Evolutionary conservation across 2,797 vertebrate genomes (phyloP), one percentile per base, ranked within the genome.

Genomic region (Pithecia hirsuta): DNA sequence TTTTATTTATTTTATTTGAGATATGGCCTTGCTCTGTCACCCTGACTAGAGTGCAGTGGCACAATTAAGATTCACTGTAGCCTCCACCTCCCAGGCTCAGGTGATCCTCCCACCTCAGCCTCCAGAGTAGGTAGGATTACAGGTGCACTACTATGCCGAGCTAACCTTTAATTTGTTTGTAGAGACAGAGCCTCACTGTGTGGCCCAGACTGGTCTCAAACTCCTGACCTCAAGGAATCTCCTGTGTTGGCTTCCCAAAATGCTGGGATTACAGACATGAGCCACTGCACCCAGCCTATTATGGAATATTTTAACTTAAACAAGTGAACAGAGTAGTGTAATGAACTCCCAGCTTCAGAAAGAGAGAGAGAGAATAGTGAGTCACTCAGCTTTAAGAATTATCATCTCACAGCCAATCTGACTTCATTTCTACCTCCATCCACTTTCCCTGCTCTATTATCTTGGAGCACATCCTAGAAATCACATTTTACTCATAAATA

Each of bases 401-500:
- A 39, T 12, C 12, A 33, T 7, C 24, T 57, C 28, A 24, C 28
- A 17, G 50, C 39, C 84, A 39, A 7, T 22, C 20, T 36, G 87
- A 36, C 33, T 28, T 11, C 19, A 12, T 50, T 41, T 4, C 0
- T 5, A 7, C 44, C 28, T 50, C 39, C n/a, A 1, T 3, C 52
- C 17, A 19, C 48, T n/a, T 41, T 64, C 48, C 48, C 48, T 7
- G 1, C 0, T 17, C 11, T 19, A 7, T 30, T 24, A 33, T 6
- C 52, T n/a, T 64, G 22, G 24, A 24, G 57, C 39, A 70, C 46
- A 57, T 57, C 44, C 24, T 14, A 22, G 20, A 41, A 46, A 19
- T 75, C 4, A 0, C 24, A 33, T 7, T 24, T 7, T 4, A 33
- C 6, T 22, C 10, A 24, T 1, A 6, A 19, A 2, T 41, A 48